Evolutionary conservation across 2,888 invertebrate genomes (phyloP).

Genomic region (Panzeria rudis): DNA sequence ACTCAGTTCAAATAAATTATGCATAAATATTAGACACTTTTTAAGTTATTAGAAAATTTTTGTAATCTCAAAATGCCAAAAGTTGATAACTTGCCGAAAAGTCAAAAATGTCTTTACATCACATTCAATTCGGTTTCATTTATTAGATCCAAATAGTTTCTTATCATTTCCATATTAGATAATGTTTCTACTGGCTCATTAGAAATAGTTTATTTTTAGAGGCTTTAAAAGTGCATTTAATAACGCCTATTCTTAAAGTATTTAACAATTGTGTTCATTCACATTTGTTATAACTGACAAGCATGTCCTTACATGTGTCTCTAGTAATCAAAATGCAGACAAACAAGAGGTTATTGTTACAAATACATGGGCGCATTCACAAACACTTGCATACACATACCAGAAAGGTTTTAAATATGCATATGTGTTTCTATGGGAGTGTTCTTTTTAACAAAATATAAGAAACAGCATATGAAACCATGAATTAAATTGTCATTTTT

Average conservation of each 20-base stretch:
- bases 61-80: too few species aligned
- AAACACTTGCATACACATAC: not conserved
- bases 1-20: too few species aligned
- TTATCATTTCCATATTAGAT: too few species aligned
- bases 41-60: too few species aligned
- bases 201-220: not conserved
- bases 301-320: constrained; percentile 65
- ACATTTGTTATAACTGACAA: constrained; percentile 59
- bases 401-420: not conserved
- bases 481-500: constrained; percentile 61
- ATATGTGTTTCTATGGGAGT: not conserved
- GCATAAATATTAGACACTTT: too few species aligned
- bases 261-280: constrained; percentile 62
- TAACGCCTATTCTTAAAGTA: constrained; percentile 5
- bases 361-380: not conserved
- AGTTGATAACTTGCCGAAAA: too few species aligned
- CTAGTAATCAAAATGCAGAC: constrained; percentile 65
- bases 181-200: not conserved
- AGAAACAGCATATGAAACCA: constrained; percentile 42
- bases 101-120: too few species aligned
- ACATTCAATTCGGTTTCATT: too few species aligned
- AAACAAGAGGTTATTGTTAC: constrained; percentile 61
- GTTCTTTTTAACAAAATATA: not conserved
- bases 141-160: too few species aligned
- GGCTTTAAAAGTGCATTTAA: too few species aligned